phyloP scores from a whole-genome alignment of 2,888 invertebrate genomes.

The Diogma glabrata region DNA sequence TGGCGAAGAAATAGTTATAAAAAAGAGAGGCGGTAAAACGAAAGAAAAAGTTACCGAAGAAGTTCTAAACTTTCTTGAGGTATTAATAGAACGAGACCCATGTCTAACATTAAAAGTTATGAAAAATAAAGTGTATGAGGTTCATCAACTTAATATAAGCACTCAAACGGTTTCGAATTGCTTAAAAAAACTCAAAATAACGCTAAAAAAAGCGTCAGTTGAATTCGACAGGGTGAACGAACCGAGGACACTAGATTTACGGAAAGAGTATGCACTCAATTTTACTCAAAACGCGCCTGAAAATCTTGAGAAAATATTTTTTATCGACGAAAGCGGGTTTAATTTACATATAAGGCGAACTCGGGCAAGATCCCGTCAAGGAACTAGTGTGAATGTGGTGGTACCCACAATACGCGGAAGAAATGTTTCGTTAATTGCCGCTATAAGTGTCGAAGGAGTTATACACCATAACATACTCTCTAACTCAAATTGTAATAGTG shows the following conservation, averaged over 20 bases:
- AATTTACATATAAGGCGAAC: conserved; percentile 8
- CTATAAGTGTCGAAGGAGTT: not conserved
- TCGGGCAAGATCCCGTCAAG: not conserved
- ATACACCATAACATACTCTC: not conserved
- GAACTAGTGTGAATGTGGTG: not conserved
- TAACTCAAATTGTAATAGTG: not conserved
- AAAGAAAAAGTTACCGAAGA: not conserved
- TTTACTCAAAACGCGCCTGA: conserved; percentile 5
- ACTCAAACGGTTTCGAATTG: not conserved
- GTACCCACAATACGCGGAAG: not conserved
- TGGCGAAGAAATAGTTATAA: not conserved
- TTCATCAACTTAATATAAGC: not conserved
- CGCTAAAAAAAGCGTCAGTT: not conserved
- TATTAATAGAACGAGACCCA: not conserved
- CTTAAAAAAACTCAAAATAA: not conserved
- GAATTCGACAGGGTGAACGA: not conserved
- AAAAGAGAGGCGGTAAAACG: not conserved
- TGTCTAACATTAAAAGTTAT: not conserved
- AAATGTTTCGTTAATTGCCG: not conserved
- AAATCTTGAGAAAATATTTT: conserved; percentile 2
- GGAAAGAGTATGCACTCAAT: not conserved
- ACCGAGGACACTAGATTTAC: not conserved
- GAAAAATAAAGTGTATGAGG: not conserved
- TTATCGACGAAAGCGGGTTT: conserved; percentile 8
- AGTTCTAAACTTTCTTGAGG: not conserved